Evolutionary conservation across 2,113 vertebrate genomes (phyloP), one percentile per base, ranked within the genome.

Genomic region (Rana temporaria): DNA sequence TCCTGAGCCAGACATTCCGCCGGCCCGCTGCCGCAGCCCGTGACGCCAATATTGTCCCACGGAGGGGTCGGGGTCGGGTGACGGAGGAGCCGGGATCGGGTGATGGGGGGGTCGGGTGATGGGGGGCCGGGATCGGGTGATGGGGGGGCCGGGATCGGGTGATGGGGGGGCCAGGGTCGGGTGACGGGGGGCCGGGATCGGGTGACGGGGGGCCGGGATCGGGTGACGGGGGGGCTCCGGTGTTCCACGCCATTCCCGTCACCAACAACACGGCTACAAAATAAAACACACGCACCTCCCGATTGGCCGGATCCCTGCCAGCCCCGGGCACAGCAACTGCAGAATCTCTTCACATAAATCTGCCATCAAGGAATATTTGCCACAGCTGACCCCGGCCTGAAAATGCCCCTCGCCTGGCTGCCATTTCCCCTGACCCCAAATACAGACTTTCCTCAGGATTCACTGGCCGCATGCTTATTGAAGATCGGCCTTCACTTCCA

Each of bases 1-100:
- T 96, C 96, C 95, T 96, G 96, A 99, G 95, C 98, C 97, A 95
- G 96, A 92, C 97, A 98, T 99, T 98, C 97, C 95, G 8, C 42
- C 85, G 91, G 94, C 98, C 95, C 94, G 92, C 82, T 92, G 95
- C 94, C 95, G 95, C 95, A 94, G 92, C 95, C 95, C 95, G 94
- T 87, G 89, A 91, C 91, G 92, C 92, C 93, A 96, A 96, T 97
- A 97, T 97, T 98, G 96, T 98, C 93, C 93, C 96, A 96, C 95
- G 96, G 97, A 98, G 18, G 19, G 0, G 12, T 38, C 12, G 12
- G 19, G 34, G 52, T 70, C 67, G 52, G 63, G 32, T 65, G 26
- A 6, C 18, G 15, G 97, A 98, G 18, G 19, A 1, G 12, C 66
- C 12, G 12, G 19, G 34, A 70, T 70, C 67, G 52, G 63, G 32